These are phyloP conservation scores for Girardia tigrina DNA, from an alignment of 2,888 invertebrate genomes.

Conservation along the genomic window DNA sequence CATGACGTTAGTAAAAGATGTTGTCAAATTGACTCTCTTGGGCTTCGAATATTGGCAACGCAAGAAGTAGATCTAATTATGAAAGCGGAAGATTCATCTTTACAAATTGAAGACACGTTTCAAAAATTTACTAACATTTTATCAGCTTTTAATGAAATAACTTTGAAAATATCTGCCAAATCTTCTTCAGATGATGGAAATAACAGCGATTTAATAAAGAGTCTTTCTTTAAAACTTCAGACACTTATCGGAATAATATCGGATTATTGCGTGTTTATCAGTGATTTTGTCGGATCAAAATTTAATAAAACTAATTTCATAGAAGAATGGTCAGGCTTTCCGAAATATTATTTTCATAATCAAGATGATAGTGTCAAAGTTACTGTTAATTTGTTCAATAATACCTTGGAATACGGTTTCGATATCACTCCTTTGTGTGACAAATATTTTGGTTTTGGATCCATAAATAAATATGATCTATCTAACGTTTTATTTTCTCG, in stretches of 20 bases:
- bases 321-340: neutral
- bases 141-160: neutral
- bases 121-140: neutral
- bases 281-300: neutral
- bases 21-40: neutral
- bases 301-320: neutral
- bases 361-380: neutral
- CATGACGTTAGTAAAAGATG: neutral
- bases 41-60: neutral
- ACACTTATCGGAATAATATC: neutral
- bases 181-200: neutral
- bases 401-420: neutral
- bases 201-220: neutral
- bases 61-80: neutral
- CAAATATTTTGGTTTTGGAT: neutral
- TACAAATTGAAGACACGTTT: neutral
- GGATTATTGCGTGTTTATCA: neutral
- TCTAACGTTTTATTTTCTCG: neutral
- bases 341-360: neutral
- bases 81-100: neutral
- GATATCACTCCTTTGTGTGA: neutral
- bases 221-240: neutral
- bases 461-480: neutral
- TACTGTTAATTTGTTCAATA: neutral
- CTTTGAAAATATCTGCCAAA: neutral